Conservation (phyloP, 2,113 vertebrate species). For the Casuarius casuarius region DNA sequence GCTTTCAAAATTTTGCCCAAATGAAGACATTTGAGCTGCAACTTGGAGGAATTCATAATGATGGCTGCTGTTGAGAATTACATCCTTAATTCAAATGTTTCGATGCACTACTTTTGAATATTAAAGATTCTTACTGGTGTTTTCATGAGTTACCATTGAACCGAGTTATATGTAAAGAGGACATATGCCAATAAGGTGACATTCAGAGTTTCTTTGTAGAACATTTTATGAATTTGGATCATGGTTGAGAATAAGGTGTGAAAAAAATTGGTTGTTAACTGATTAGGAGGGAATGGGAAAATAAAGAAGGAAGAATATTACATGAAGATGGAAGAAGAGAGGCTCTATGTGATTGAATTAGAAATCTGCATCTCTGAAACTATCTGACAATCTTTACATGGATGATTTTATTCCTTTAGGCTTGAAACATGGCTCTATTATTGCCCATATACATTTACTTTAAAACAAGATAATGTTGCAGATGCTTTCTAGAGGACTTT, state of each 20-base stretch:
- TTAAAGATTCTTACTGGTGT: background rate
- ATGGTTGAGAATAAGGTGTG: background rate
- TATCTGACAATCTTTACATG: background rate
- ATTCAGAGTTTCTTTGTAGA: background rate
- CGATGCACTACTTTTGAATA: background rate
- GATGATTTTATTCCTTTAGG: background rate
- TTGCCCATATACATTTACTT: background rate
- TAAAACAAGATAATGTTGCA: background rate
- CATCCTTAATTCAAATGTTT: background rate
- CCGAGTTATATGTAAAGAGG: background rate
- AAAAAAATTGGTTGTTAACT: background rate
- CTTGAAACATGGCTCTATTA: background rate
- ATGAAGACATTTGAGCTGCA: background rate
- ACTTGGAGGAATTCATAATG: background rate
- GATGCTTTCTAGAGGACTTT: background rate
- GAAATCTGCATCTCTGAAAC: background rate
- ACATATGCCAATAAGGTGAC: background rate
- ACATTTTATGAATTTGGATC: background rate
- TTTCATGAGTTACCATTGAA: background rate
- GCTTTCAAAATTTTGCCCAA: slow-evolving; percentile 2
- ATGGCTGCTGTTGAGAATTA: background rate
- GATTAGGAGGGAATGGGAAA: background rate
- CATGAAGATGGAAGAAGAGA: background rate
- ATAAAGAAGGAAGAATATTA: background rate
- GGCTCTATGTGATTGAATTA: fast-evolving